Evolutionary conservation across 2,797 vertebrate genomes (phyloP).

Genomic region (Agapornis canus): DNA sequence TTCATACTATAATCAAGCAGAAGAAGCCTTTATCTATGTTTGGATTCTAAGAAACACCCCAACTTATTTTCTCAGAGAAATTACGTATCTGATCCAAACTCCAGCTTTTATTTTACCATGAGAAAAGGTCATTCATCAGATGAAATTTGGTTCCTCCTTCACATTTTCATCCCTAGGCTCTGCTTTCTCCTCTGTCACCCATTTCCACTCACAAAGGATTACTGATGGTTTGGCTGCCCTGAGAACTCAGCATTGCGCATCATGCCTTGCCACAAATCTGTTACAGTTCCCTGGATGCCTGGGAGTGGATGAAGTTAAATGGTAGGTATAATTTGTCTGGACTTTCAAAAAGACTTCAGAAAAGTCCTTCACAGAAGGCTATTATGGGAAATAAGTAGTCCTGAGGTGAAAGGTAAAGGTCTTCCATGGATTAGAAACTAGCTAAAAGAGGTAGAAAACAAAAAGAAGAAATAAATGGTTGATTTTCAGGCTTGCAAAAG

Average conservation of each 20-base stretch:
- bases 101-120: background rate
- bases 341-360: background rate
- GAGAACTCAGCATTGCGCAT: background rate
- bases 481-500: conserved; percentile 34
- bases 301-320: background rate
- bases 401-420: conserved; percentile 1
- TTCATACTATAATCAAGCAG: background rate
- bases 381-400: background rate
- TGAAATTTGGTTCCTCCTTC: background rate
- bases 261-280: fast-evolving
- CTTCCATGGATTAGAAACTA: conserved; percentile 13
- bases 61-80: background rate
- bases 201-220: background rate
- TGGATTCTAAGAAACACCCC: background rate
- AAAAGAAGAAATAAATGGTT: conserved; percentile 20
- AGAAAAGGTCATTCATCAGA: background rate
- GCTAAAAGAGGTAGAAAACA: conserved; percentile 15
- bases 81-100: background rate
- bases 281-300: background rate
- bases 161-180: background rate
- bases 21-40: background rate
- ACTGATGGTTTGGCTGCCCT: background rate
- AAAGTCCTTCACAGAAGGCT: background rate
- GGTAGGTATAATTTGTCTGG: background rate
- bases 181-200: background rate